Evolutionary conservation across 2,888 invertebrate genomes (phyloP).

Genomic region (Lasioglossum morio): DNA sequence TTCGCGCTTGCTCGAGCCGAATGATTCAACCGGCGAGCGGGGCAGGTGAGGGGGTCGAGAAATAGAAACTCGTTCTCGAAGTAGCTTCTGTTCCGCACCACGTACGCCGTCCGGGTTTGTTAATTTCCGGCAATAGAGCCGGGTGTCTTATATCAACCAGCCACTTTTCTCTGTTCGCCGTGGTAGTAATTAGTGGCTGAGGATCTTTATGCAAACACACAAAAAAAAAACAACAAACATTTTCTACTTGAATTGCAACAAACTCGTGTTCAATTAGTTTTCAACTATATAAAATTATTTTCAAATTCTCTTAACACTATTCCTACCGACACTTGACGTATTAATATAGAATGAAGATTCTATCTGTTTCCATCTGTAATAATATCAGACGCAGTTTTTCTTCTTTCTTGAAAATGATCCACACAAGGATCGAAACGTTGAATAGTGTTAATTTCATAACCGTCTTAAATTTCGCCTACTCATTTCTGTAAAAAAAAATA

Average conservation of each 20-base stretch:
- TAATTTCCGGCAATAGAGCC: slow-evolving; percentile 64
- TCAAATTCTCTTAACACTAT: not conserved
- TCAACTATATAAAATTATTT: not conserved
- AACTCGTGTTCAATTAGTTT: not conserved
- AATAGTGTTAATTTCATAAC: too few species aligned
- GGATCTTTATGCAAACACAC: not conserved
- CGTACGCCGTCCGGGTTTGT: slow-evolving; percentile 49
- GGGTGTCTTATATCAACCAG: slow-evolving; percentile 34
- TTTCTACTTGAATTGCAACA: not conserved
- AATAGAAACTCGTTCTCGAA: slow-evolving; percentile 60
- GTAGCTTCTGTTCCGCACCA: slow-evolving; percentile 36
- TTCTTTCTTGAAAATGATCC: too few species aligned
- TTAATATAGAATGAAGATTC: too few species aligned
- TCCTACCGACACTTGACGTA: too few species aligned
- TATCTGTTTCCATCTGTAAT: too few species aligned
- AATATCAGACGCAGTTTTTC: too few species aligned
- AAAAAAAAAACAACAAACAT: not conserved
- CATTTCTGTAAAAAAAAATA: not conserved
- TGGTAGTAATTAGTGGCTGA: not conserved
- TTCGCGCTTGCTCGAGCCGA: slow-evolving; percentile 66
- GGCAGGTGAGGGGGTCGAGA: slow-evolving; percentile 36
- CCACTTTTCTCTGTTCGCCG: not conserved
- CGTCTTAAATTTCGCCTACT: not conserved
- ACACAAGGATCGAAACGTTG: too few species aligned
- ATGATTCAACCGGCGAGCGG: slow-evolving; percentile 37